Conservation (phyloP, 1,140 invertebrate genomes). For the Drosophila paulistorum region DNA sequence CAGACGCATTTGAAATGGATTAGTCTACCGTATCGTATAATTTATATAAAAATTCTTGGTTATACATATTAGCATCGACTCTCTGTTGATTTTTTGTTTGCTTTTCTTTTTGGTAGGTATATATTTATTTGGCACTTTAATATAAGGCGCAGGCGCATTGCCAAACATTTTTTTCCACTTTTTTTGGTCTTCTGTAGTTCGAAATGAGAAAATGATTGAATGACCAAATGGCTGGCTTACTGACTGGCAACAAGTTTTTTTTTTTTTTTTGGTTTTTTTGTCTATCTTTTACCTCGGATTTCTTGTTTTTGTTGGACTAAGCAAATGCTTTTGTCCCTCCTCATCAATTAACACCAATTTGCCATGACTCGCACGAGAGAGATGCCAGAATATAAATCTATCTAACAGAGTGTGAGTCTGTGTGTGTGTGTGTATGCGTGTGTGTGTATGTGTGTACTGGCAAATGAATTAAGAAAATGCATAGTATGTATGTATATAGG, state of each 20-base stretch:
- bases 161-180: constrained; percentile 27
- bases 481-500: constrained; percentile 9
- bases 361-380: constrained; percentile 15
- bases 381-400: not conserved
- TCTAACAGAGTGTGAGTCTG: not conserved
- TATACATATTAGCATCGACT: constrained; percentile 29
- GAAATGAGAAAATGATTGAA: constrained; percentile 44
- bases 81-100: constrained; percentile 15
- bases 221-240: constrained; percentile 51
- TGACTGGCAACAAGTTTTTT: constrained; percentile 64
- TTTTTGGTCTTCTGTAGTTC: constrained; percentile 16
- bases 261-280: constrained; percentile 5
- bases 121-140: constrained; percentile 17
- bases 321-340: constrained; percentile 48
- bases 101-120: constrained; percentile 14
- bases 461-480: constrained; percentile 51
- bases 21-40: not conserved
- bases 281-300: not conserved
- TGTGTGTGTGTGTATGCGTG: not conserved
- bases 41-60: not conserved
- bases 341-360: constrained; percentile 70
- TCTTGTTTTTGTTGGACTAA: constrained; percentile 22
- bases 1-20: too few species aligned
- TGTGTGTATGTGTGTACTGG: not conserved
- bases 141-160: constrained; percentile 59